phyloP scores from a whole-genome alignment of 2,888 invertebrate genomes.

The Julus scanicus region DNA sequence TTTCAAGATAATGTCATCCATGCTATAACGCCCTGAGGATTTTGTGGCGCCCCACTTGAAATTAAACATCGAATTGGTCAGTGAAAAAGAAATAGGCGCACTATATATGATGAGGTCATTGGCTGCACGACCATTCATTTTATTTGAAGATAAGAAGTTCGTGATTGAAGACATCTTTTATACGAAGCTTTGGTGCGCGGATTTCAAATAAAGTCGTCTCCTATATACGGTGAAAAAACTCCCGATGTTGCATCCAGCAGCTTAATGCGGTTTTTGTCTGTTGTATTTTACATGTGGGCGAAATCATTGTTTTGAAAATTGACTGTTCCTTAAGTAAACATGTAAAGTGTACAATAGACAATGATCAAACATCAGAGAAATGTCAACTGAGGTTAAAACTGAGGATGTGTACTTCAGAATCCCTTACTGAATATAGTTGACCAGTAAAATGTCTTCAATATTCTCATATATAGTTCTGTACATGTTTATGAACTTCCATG shows the following conservation, averaged over 20 bases:
- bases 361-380: neutral
- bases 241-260: neutral
- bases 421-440: neutral
- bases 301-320: neutral
- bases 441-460: no score
- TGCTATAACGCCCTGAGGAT: constrained; percentile 34
- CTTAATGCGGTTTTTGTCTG: neutral
- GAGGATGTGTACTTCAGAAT: no score
- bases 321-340: neutral
- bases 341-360: neutral
- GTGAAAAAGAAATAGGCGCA: constrained; percentile 17
- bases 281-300: neutral
- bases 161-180: constrained; percentile 47
- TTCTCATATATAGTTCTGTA: no score
- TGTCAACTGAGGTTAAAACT: neutral
- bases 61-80: constrained; percentile 36
- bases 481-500: no score
- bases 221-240: neutral
- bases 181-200: neutral
- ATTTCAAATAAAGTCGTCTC: neutral
- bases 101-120: constrained; percentile 35
- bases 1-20: constrained; percentile 8
- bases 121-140: constrained; percentile 43
- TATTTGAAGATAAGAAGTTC: constrained; percentile 38
- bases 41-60: constrained; percentile 45